A percentile compares a stretch with the other conserved stretches of the same genome.
Evolutionary conservation across 2,113 vertebrate genomes (phyloP).

Genomic region (Sander lucioperca): DNA sequence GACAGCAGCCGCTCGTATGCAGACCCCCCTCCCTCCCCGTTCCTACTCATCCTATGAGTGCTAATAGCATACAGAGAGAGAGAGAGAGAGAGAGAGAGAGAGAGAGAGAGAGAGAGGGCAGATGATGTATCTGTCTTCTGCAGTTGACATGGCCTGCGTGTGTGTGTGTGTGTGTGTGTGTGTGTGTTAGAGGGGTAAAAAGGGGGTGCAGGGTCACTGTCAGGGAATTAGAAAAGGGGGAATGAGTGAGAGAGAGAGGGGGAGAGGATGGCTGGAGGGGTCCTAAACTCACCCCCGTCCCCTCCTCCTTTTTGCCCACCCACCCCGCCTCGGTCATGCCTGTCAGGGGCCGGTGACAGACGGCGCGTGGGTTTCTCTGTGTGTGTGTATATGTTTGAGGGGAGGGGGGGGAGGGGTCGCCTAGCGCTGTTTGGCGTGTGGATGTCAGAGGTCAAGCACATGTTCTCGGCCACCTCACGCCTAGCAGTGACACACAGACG

Average conservation of each 20-base stretch:
- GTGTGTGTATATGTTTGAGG: conserved; percentile 11
- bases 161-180: conserved; percentile 29
- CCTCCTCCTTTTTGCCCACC: conserved; percentile 52
- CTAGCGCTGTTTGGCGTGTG: conserved; percentile 73
- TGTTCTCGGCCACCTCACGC: conserved; percentile 61
- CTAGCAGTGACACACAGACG: conserved; percentile 45
- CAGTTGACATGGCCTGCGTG: conserved; percentile 38
- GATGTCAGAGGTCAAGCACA: conserved; percentile 82
- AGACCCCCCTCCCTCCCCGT: neutral
- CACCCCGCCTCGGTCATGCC: conserved; percentile 75
- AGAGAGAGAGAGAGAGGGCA: conserved; percentile 38
- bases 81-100: conserved; percentile 23
- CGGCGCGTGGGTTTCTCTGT: conserved; percentile 74
- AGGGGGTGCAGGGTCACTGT: conserved; percentile 61
- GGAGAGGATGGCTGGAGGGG: conserved; percentile 66
- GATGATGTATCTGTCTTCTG: conserved; percentile 76
- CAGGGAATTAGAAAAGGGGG: conserved; percentile 73
- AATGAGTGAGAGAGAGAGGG: conserved; percentile 16
- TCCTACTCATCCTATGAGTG: conserved; percentile 56
- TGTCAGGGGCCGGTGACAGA: conserved; percentile 80
- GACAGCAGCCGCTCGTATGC: conserved; percentile 20
- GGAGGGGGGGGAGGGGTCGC: neutral
- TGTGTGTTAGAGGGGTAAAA: neutral
- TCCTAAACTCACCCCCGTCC: conserved; percentile 57
- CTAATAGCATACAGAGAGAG: conserved; percentile 45